phyloP scores from a whole-genome alignment of 64 coral and sea anemone species.

The Catalaphyllia jardinei region DNA sequence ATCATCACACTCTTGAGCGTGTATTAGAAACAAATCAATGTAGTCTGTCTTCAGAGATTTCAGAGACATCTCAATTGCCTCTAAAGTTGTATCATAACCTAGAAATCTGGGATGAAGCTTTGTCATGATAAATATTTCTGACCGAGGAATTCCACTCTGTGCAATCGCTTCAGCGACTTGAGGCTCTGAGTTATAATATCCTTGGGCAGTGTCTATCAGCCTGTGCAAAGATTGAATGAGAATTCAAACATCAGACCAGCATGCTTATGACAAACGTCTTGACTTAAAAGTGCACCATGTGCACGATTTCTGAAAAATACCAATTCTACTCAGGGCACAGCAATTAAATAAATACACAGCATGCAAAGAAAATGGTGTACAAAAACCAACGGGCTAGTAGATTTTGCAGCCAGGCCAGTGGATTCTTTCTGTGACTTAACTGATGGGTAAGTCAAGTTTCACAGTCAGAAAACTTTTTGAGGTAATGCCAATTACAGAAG shows the following conservation, averaged over 20 bases:
- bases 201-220: conserved; percentile 95
- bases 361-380: too few relatives aligned
- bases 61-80: conserved; percentile 79
- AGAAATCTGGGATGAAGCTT: conserved; percentile 88
- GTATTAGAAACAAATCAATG: conserved; percentile 97
- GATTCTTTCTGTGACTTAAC: too few relatives aligned
- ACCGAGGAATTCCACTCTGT: conserved; percentile 72
- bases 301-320: too few relatives aligned
- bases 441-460: too few relatives aligned
- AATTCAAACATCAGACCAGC: not conserved
- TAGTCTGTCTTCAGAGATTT: conserved; percentile 83
- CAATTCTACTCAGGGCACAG: too few relatives aligned
- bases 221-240: conserved; percentile 18
- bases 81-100: conserved; percentile 82
- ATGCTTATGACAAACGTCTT: too few relatives aligned
- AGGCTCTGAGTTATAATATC: conserved; percentile 69
- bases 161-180: conserved; percentile 74
- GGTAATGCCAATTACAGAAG: too few relatives aligned
- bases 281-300: too few relatives aligned
- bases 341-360: too few relatives aligned
- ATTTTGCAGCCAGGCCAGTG: too few relatives aligned
- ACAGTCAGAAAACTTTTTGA: too few relatives aligned
- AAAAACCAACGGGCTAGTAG: too few relatives aligned
- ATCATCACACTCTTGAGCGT: conserved; percentile 74
- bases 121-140: conserved; percentile 92